These are phyloP conservation scores for Campylomormyrus tamandua DNA, from an alignment of 2,113 vertebrate genomes.

Conservation along the genomic window DNA sequence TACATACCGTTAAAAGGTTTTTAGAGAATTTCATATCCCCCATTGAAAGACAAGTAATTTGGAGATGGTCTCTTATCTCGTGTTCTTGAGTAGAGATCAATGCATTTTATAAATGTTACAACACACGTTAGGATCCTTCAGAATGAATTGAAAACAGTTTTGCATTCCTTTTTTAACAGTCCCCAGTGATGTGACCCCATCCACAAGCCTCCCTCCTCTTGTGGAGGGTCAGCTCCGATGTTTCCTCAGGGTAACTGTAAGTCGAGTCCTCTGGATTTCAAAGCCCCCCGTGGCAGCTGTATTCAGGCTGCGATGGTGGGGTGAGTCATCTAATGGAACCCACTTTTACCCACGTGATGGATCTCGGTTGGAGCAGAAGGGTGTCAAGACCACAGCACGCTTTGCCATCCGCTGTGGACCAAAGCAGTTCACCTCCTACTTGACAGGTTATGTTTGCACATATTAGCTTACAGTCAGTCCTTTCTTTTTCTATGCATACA, in stretches of 20 bases:
- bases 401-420: slow-evolving; percentile 82
- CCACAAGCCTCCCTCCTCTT: slow-evolving; percentile 81
- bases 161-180: slow-evolving; percentile 50
- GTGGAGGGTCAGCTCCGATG: slow-evolving; percentile 82
- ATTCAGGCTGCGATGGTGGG: slow-evolving; percentile 87
- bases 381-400: slow-evolving; percentile 64
- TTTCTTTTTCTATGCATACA: not conserved
- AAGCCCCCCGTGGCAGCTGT: slow-evolving; percentile 57
- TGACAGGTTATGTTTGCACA: slow-evolving; percentile 65
- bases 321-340: slow-evolving; percentile 77
- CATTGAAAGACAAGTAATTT: not conserved
- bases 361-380: slow-evolving; percentile 57
- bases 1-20: not conserved
- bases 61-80: not conserved
- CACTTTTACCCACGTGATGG: slow-evolving; percentile 68
- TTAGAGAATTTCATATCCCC: not conserved
- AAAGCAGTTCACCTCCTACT: slow-evolving; percentile 81
- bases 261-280: slow-evolving; percentile 67
- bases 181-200: slow-evolving; percentile 62
- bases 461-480: not conserved
- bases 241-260: slow-evolving; percentile 73
- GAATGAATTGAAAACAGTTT: not conserved
- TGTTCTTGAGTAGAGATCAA: not conserved
- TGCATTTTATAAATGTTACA: not conserved
- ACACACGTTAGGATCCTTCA: not conserved